Percentiles rank a stretch among this genome's conserved stretches.
phyloP scores from a whole-genome alignment of 2,888 invertebrate genomes.

The Tetranychus truncatus region DNA sequence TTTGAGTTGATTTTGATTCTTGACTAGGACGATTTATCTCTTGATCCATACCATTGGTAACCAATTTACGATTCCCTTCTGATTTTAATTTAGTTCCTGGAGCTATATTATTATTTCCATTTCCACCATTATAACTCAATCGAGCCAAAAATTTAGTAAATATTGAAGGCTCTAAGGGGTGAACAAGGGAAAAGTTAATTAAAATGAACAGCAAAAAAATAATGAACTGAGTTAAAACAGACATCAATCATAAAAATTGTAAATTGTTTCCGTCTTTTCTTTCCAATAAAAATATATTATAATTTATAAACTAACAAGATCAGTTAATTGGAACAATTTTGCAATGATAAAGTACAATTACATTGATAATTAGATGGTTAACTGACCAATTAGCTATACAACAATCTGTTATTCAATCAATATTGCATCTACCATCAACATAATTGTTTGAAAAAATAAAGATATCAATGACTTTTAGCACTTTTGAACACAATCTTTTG shows the following conservation, averaged over 20 bases:
- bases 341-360: too few relatives aligned
- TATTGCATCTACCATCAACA: too few relatives aligned
- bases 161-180: not conserved
- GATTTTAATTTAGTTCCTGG: too few relatives aligned
- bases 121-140: slow-evolving; percentile 1
- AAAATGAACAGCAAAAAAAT: too few relatives aligned
- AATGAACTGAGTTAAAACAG: not conserved
- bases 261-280: not conserved
- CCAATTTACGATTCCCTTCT: not conserved
- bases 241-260: not conserved
- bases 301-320: not conserved
- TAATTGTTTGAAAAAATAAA: too few relatives aligned
- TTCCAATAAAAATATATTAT: not conserved
- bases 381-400: too few relatives aligned
- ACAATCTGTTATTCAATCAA: too few relatives aligned
- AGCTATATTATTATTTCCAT: not conserved
- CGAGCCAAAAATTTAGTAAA: slow-evolving; percentile 5
- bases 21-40: not conserved
- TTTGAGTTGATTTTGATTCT: not conserved
- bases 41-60: not conserved
- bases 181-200: too few relatives aligned
- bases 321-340: too few relatives aligned
- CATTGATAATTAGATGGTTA: too few relatives aligned
- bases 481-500: too few relatives aligned
- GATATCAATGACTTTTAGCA: too few relatives aligned